Evolutionary conservation across 2,113 vertebrate species (phyloP).

Genomic region (Limanda limanda): DNA sequence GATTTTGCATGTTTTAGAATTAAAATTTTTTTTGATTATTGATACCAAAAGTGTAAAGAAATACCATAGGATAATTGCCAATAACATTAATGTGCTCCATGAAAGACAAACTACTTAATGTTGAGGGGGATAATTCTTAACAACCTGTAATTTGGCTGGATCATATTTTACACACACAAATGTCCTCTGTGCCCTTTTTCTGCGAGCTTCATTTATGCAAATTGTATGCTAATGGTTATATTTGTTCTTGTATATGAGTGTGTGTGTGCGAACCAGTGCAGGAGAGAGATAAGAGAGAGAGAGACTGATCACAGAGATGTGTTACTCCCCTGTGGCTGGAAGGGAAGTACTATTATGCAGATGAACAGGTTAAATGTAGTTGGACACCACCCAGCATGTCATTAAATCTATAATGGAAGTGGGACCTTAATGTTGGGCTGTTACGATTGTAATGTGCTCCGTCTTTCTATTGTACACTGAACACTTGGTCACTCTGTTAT

Average conservation of each 20-base stretch:
- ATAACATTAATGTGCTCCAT: not conserved
- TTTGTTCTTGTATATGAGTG: slow-evolving; percentile 9
- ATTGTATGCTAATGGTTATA: slow-evolving; percentile 47
- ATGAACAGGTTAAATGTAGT: slow-evolving; percentile 68
- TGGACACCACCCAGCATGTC: slow-evolving; percentile 59
- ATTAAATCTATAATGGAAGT: slow-evolving; percentile 71
- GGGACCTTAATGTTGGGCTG: slow-evolving; percentile 53
- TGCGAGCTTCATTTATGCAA: slow-evolving; percentile 55
- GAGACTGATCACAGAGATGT: slow-evolving; percentile 58
- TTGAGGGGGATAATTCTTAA: slow-evolving; percentile 26
- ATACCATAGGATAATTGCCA: not conserved
- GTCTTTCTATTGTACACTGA: slow-evolving; percentile 32
- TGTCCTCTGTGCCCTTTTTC: slow-evolving; percentile 31
- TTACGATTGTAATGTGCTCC: slow-evolving; percentile 33
- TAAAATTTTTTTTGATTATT: no score
- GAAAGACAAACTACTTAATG: slow-evolving; percentile 35
- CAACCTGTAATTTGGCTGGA: slow-evolving; percentile 18
- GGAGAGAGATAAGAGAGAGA: slow-evolving; percentile 51
- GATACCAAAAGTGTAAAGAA: not conserved
- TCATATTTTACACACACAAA: slow-evolving; percentile 50
- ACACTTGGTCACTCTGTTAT: slow-evolving; percentile 35
- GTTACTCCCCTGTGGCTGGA: slow-evolving; percentile 44
- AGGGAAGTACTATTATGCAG: slow-evolving; percentile 71
- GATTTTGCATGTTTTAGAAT: not conserved
- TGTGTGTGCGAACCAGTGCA: slow-evolving; percentile 19